Evolutionary conservation across 2,113 vertebrate species (phyloP).

Genomic region (Syngnathus scovelli): DNA sequence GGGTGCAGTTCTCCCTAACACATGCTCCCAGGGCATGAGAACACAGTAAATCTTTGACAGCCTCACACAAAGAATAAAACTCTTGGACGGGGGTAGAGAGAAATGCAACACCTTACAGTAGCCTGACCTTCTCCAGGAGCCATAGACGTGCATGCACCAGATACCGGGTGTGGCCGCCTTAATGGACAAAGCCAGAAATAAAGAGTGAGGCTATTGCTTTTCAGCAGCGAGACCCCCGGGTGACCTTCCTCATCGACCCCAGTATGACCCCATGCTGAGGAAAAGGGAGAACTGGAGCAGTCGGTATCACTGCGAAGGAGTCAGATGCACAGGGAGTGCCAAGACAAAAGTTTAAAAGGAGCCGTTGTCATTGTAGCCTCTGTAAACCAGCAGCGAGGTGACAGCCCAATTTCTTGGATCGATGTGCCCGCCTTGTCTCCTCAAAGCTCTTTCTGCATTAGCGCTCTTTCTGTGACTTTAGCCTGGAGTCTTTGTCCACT

Average conservation of each 20-base stretch:
- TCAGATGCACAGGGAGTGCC: slow-evolving; percentile 41
- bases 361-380: slow-evolving; percentile 50
- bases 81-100: slow-evolving; percentile 39
- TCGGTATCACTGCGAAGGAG: slow-evolving; percentile 56
- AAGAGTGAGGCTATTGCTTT: slow-evolving; percentile 66
- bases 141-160: slow-evolving; percentile 57
- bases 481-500: slow-evolving; percentile 51
- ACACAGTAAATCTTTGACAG: slow-evolving; percentile 61
- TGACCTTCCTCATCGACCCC: slow-evolving; percentile 66
- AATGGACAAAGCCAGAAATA: slow-evolving; percentile 65
- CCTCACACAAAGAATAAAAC: slow-evolving; percentile 62
- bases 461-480: slow-evolving; percentile 33
- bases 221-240: slow-evolving; percentile 64
- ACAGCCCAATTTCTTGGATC: slow-evolving; percentile 40
- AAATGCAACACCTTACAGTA: slow-evolving; percentile 72
- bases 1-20: slow-evolving; percentile 14
- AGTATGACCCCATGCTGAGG: slow-evolving; percentile 53
- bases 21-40: slow-evolving; percentile 58
- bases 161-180: slow-evolving; percentile 67
- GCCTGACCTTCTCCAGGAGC: slow-evolving; percentile 57
- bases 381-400: slow-evolving; percentile 56
- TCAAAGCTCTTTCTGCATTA: slow-evolving; percentile 55
- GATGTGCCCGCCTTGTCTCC: slow-evolving; percentile 33
- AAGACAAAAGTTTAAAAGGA: slow-evolving; percentile 58
- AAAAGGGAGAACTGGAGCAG: slow-evolving; percentile 48